These are phyloP conservation scores for Meriones unguiculatus DNA, from an alignment of 2,113 vertebrate genomes.

Conservation along the genomic window DNA sequence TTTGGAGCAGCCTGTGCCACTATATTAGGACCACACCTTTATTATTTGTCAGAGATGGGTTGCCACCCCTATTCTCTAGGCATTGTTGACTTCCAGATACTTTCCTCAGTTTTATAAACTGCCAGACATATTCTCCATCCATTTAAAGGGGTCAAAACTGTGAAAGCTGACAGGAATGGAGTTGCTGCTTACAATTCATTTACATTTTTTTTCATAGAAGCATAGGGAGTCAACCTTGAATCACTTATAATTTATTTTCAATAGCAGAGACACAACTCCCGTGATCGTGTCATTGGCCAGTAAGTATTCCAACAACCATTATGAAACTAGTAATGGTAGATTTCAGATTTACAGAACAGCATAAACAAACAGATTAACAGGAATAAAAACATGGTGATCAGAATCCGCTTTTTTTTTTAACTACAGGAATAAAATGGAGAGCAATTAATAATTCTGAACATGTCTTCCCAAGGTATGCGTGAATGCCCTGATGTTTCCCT, in stretches of 20 bases:
- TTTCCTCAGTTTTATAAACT: neutral
- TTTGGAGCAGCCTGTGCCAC: neutral
- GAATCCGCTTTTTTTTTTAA: neutral
- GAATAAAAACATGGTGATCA: conserved; percentile 41
- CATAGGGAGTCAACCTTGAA: neutral
- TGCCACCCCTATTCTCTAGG: neutral
- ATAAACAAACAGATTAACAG: conserved; percentile 51
- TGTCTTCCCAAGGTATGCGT: neutral
- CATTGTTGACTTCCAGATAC: neutral
- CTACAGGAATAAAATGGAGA: neutral
- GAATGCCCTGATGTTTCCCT: neutral
- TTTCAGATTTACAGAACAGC: conserved; percentile 40
- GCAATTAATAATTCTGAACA: conserved; percentile 29
- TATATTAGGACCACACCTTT: neutral
- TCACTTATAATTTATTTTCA: neutral
- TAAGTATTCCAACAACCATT: neutral
- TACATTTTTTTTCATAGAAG: neutral
- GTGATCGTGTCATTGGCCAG: neutral
- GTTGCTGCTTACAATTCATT: neutral
- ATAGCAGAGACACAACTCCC: neutral
- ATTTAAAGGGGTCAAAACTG: neutral
- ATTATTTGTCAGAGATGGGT: neutral
- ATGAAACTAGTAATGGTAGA: conserved; percentile 41
- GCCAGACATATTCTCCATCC: neutral
- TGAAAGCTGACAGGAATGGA: neutral